Conservation (phyloP, 2,888 invertebrate genomes). For the Muscina levida region DNA sequence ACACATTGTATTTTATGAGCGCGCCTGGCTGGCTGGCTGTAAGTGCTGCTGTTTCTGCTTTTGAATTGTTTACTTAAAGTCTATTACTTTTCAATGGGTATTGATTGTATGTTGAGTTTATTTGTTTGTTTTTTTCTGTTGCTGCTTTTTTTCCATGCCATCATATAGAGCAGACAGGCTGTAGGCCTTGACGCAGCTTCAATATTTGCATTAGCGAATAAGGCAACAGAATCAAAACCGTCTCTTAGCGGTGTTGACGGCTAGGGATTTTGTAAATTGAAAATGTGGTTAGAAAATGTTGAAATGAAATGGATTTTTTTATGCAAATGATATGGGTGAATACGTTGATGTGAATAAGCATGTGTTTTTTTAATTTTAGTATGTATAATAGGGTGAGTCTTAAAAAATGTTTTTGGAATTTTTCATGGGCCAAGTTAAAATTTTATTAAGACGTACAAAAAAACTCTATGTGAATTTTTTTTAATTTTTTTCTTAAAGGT, state of each 20-base stretch:
- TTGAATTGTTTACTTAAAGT: slow-evolving; percentile 14
- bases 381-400: too few relatives aligned
- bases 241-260: not conserved
- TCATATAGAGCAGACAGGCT: too few relatives aligned
- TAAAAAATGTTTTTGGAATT: too few relatives aligned
- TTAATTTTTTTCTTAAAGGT: too few relatives aligned
- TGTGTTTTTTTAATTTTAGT: too few relatives aligned
- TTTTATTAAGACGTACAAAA: too few relatives aligned
- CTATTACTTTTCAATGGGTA: slow-evolving; percentile 26
- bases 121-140: slow-evolving; percentile 11
- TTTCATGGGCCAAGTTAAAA: too few relatives aligned
- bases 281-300: not conserved
- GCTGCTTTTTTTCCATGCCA: not conserved
- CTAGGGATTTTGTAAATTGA: not conserved
- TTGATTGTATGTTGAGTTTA: not conserved
- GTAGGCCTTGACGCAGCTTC: not conserved
- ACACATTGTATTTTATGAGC: too few relatives aligned
- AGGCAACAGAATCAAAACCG: not conserved
- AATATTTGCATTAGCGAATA: not conserved
- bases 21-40: not conserved
- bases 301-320: not conserved
- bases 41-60: not conserved
- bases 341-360: too few relatives aligned
- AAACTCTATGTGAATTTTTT: too few relatives aligned
- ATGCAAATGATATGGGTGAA: too few relatives aligned